These are phyloP conservation scores for Lagopus muta DNA, from an alignment of 2,113 vertebrate species.

Conservation along the genomic window DNA sequence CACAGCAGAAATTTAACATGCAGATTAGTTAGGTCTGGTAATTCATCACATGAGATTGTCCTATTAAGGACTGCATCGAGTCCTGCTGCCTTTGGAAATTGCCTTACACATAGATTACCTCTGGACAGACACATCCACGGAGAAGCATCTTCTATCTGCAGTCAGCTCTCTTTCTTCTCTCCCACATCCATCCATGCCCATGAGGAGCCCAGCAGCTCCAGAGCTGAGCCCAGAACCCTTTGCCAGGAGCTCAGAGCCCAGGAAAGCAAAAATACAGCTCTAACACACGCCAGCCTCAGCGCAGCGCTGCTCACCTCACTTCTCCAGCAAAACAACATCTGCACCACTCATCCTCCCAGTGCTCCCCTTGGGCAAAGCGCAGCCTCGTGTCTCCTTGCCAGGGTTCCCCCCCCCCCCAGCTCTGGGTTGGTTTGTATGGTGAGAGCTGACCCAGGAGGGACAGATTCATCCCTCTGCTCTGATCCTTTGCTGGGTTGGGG, in stretches of 20 bases:
- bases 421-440: fast-evolving
- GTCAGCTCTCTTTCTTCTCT: not conserved
- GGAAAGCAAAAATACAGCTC: conserved; percentile 17
- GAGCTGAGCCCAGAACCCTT: not conserved
- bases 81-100: conserved; percentile 62
- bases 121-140: not conserved
- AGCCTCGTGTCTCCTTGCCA: not conserved
- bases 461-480: not conserved
- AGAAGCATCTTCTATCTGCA: conserved; percentile 6
- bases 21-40: conserved; percentile 75
- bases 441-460: not conserved
- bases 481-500: fast-evolving
- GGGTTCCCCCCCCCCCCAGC: not conserved
- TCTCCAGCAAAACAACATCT: not conserved
- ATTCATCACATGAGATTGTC: conserved; percentile 75
- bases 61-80: conserved; percentile 57
- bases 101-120: conserved; percentile 53
- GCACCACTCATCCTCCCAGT: not conserved
- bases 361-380: not conserved
- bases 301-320: not conserved
- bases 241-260: not conserved
- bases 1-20: conserved; percentile 74
- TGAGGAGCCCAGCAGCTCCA: too few relatives aligned
- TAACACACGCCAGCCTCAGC: not conserved
- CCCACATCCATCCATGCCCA: not conserved